Conservation (phyloP, 1,140 invertebrate genomes). For the Lerema accius region DNA sequence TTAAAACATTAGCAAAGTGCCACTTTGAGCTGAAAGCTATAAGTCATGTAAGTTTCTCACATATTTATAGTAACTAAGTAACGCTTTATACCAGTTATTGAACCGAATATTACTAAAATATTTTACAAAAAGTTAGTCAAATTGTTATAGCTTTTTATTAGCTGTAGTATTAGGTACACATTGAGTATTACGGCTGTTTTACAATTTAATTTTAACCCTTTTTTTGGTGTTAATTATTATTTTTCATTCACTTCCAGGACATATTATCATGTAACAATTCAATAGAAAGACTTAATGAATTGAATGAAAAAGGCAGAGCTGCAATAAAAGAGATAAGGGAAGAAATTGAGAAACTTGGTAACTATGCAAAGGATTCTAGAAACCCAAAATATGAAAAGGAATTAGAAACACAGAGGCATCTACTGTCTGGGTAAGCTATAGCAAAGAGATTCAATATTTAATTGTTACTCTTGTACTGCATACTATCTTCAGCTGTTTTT, state of each 20-base stretch:
- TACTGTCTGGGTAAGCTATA: constrained; percentile 83
- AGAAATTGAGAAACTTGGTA: constrained; percentile 86
- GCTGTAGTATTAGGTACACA: no score
- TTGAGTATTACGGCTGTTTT: no score
- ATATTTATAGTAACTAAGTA: constrained; percentile 14
- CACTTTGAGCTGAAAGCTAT: constrained; percentile 89
- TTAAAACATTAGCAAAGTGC: constrained; percentile 87
- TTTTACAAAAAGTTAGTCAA: no score
- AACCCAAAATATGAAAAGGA: constrained; percentile 85
- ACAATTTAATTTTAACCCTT: no score
- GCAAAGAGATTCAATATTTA: no score
- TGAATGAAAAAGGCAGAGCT: constrained; percentile 88
- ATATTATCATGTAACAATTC: constrained; percentile 85
- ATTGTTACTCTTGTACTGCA: no score
- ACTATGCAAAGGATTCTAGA: constrained; percentile 86
- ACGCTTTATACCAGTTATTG: no score
- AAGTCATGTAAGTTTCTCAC: constrained; percentile 86
- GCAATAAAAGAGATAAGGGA: constrained; percentile 86
- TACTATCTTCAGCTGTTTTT: no score
- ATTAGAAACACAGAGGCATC: constrained; percentile 86
- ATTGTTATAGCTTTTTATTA: no score
- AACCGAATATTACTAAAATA: no score
- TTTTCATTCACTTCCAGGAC: constrained; percentile 54
- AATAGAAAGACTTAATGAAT: constrained; percentile 86
- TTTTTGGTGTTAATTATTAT: no score